These are phyloP conservation scores for Turdus rufiventris DNA, from an alignment of 2,113 vertebrate species.

Conservation along the genomic window DNA sequence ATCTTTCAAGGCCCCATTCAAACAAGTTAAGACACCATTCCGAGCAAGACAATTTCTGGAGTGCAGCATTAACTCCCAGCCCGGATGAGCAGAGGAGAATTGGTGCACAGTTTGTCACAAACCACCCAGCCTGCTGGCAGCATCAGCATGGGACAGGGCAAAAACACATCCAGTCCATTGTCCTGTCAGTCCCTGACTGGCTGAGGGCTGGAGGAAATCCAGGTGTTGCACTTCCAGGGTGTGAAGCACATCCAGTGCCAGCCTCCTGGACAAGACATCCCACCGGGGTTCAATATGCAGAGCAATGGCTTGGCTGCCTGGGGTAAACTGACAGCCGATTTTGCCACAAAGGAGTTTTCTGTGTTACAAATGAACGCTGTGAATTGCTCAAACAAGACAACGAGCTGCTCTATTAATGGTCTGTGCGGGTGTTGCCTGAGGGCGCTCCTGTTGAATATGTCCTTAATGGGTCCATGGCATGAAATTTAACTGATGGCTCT, in stretches of 20 bases:
- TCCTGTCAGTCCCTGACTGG: not conserved
- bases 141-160: not conserved
- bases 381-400: not conserved
- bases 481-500: not conserved
- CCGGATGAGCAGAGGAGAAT: not conserved
- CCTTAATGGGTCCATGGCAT: not conserved
- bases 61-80: not conserved
- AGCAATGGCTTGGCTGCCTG: not conserved
- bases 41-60: not conserved
- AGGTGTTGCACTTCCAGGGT: not conserved
- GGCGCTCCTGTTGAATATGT: not conserved
- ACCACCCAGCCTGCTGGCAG: not conserved
- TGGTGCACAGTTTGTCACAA: not conserved
- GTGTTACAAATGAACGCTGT: not conserved
- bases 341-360: not conserved
- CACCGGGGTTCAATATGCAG: not conserved
- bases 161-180: not conserved
- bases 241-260: not conserved
- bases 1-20: not conserved
- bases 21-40: not conserved
- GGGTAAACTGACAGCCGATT: not conserved
- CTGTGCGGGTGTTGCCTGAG: not conserved
- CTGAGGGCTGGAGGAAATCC: not conserved
- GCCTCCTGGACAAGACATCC: not conserved
- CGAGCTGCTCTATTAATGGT: not conserved